These are phyloP conservation scores for Cynodonichthys magdalenae DNA, from an alignment of 2,797 vertebrate species.

Conservation along the genomic window DNA sequence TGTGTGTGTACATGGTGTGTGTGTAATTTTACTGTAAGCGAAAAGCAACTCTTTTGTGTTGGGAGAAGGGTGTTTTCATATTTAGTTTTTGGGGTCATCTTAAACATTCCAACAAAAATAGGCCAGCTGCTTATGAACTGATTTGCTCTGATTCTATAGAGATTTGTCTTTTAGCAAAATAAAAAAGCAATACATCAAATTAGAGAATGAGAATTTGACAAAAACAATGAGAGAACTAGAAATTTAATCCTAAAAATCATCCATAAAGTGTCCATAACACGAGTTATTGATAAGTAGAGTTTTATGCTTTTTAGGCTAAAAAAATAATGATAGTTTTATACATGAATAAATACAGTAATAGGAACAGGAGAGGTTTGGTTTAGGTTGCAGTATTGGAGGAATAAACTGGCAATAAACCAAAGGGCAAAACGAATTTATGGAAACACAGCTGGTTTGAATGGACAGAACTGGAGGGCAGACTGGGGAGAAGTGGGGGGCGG, in stretches of 20 bases:
- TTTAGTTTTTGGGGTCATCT: conserved; percentile 65
- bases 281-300: too few species aligned
- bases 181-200: conserved; percentile 16
- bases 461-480: conserved; percentile 50
- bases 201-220: not conserved
- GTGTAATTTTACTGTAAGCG: conserved; percentile 49
- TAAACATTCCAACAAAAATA: conserved; percentile 62
- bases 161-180: conserved; percentile 1
- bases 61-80: conserved; percentile 72
- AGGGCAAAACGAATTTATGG: conserved; percentile 43
- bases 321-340: too few species aligned
- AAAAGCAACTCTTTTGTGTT: conserved; percentile 45
- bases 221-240: conserved; percentile 4
- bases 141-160: conserved; percentile 43
- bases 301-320: too few species aligned
- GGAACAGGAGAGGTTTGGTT: conserved; percentile 29
- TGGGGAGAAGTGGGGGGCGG: conserved; percentile 28
- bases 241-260: too few species aligned
- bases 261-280: too few species aligned
- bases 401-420: conserved; percentile 49
- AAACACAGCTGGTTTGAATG: conserved; percentile 52
- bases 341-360: too few species aligned
- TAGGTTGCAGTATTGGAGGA: conserved; percentile 23
- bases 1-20: conserved; percentile 31
- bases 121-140: conserved; percentile 29